Conservation (phyloP, 2,888 invertebrate species). For the Physocephala rufipes region DNA sequence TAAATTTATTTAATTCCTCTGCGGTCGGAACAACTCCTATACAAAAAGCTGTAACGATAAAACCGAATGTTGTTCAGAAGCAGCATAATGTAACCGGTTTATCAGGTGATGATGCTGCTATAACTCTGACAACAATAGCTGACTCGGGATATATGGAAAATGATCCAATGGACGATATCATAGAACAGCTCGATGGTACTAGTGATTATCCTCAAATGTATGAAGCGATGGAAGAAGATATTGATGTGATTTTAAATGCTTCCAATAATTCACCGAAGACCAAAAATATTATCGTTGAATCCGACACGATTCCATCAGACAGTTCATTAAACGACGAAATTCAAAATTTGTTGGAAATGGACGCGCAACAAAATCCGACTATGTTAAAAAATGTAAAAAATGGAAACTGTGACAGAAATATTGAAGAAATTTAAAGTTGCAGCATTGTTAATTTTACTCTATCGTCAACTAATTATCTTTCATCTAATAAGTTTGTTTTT, state of each 20-base stretch:
- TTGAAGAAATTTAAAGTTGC: too few species aligned
- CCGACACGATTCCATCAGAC: not conserved
- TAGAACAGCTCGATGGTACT: constrained; percentile 62
- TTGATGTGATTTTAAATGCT: constrained; percentile 38
- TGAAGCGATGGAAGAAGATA: constrained; percentile 41
- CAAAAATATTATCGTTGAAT: not conserved
- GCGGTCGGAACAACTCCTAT: constrained; percentile 34
- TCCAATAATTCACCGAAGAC: not conserved
- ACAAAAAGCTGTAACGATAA: constrained; percentile 56
- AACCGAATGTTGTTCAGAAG: constrained; percentile 41
- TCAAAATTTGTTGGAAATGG: not conserved
- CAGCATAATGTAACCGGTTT: constrained; percentile 42
- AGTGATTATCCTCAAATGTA: constrained; percentile 46
- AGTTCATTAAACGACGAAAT: constrained; percentile 1
- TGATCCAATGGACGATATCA: constrained; percentile 62
- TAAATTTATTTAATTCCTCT: constrained; percentile 66
- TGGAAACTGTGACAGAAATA: too few species aligned
- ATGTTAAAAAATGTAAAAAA: not conserved
- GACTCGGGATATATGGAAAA: constrained; percentile 51
- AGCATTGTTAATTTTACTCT: too few species aligned
- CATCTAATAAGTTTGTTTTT: too few species aligned
- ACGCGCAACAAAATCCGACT: not conserved
- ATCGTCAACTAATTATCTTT: too few species aligned
- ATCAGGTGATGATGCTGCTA: constrained; percentile 43
- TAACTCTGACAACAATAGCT: constrained; percentile 45